A percentile compares a stretch with the other conserved stretches of the same genome.
Evolutionary conservation across 2,797 vertebrate genomes (phyloP).

Genomic region (Sandelia bainsii): DNA sequence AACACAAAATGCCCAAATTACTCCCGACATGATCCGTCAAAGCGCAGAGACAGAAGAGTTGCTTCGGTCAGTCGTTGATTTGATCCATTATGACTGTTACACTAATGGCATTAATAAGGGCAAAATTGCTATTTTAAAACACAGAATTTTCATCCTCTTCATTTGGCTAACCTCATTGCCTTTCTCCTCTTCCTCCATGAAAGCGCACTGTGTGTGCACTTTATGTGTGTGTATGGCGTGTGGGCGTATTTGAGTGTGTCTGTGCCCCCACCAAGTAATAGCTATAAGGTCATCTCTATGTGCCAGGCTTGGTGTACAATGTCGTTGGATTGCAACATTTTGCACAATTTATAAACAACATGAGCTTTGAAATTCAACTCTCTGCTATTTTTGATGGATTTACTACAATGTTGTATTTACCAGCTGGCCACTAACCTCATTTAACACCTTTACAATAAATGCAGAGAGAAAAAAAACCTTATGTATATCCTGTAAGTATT

Average conservation of each 20-base stretch:
- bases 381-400: constrained; percentile 84
- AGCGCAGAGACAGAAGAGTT: constrained; percentile 82
- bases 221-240: constrained; percentile 12
- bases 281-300: constrained; percentile 74
- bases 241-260: neutral
- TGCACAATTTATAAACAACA: constrained; percentile 77
- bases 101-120: constrained; percentile 91
- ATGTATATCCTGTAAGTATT: neutral
- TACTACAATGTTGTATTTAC: constrained; percentile 76
- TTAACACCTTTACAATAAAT: constrained; percentile 29
- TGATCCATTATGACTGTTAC: constrained; percentile 89
- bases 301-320: constrained; percentile 70
- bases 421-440: constrained; percentile 70
- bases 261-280: constrained; percentile 43
- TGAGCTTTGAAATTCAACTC: constrained; percentile 79
- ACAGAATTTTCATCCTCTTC: constrained; percentile 76
- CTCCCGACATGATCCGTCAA: constrained; percentile 84
- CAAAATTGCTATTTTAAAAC: constrained; percentile 88
- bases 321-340: constrained; percentile 79
- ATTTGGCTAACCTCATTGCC: constrained; percentile 66
- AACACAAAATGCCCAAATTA: constrained; percentile 83
- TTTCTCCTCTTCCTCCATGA: constrained; percentile 54
- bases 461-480: neutral
- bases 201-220: constrained; percentile 15
- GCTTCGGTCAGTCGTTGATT: constrained; percentile 85